A percentile compares a stretch with the other conserved stretches of the same genome.
Evolutionary conservation across 1,140 invertebrate genomes (phyloP).

Genomic region (Amyelois transitella): DNA sequence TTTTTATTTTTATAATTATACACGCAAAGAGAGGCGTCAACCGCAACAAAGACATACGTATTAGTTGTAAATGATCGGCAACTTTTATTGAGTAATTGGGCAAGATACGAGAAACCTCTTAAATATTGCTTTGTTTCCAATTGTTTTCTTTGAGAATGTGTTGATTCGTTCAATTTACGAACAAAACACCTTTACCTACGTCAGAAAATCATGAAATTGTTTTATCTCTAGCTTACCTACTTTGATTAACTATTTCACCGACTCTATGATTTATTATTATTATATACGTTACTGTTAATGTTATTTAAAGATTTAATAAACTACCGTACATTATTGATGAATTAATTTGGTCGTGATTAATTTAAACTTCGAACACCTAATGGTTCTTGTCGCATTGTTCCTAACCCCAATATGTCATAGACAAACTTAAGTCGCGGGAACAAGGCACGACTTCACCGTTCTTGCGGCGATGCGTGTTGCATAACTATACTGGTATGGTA

Average conservation of each 20-base stretch:
- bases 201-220: too few relatives aligned
- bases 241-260: not conserved
- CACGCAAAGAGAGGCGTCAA: not conserved
- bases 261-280: not conserved
- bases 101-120: conserved; percentile 3
- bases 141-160: not conserved
- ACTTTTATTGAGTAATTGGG: not conserved
- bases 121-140: conserved; percentile 9
- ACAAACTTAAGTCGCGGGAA: not conserved
- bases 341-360: conserved; percentile 3
- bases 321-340: too few relatives aligned
- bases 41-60: not conserved
- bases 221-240: too few relatives aligned
- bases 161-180: not conserved
- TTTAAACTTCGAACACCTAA: not conserved
- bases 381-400: not conserved
- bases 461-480: conserved; percentile 10
- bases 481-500: conserved; percentile 2
- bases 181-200: too few relatives aligned
- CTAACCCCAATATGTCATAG: conserved; percentile 14
- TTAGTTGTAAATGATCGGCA: not conserved
- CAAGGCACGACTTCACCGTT: conserved; percentile 12
- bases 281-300: not conserved
- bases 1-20: not conserved
- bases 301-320: too few relatives aligned